These are phyloP conservation scores for Talpa occidentalis DNA, from an alignment of 2,113 vertebrate species.

Conservation along the genomic window DNA sequence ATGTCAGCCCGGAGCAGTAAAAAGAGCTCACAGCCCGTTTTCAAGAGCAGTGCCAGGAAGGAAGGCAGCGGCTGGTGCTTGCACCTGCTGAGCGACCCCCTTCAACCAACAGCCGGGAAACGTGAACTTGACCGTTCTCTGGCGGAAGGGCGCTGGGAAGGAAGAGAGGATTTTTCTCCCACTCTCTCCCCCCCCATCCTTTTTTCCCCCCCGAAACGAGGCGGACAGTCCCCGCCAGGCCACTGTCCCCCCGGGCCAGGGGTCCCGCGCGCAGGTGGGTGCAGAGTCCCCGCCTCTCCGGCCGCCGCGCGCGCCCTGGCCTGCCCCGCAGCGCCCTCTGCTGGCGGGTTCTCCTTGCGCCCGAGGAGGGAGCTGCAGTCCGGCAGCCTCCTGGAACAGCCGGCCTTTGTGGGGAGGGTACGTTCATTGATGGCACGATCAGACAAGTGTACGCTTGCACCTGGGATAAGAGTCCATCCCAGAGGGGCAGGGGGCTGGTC, in stretches of 20 bases:
- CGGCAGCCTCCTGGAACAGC: accelerated
- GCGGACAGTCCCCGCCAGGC: not conserved
- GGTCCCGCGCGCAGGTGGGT: accelerated
- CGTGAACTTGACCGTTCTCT: not conserved
- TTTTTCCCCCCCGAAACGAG: not conserved
- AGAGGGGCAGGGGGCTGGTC: not conserved
- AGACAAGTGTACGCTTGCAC: accelerated
- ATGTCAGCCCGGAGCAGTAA: not conserved
- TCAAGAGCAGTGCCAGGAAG: not conserved
- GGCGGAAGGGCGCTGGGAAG: not conserved
- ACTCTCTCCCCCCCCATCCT: not conserved
- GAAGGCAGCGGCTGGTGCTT: not conserved
- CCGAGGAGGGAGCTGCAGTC: not conserved
- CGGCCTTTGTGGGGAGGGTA: accelerated
- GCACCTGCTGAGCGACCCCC: not conserved
- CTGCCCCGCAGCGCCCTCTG: conserved; percentile 57
- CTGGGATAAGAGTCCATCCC: not conserved
- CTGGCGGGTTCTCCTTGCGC: not conserved
- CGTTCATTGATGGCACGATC: accelerated
- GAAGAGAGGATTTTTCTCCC: not conserved
- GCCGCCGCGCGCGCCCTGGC: not conserved
- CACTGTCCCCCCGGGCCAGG: accelerated
- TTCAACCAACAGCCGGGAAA: not conserved
- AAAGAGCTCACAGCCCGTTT: not conserved
- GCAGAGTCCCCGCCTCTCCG: not conserved